Evolutionary conservation across 2,113 vertebrate species (phyloP), one percentile per base, ranked within the genome.

Genomic region (Crotalus helleri): DNA sequence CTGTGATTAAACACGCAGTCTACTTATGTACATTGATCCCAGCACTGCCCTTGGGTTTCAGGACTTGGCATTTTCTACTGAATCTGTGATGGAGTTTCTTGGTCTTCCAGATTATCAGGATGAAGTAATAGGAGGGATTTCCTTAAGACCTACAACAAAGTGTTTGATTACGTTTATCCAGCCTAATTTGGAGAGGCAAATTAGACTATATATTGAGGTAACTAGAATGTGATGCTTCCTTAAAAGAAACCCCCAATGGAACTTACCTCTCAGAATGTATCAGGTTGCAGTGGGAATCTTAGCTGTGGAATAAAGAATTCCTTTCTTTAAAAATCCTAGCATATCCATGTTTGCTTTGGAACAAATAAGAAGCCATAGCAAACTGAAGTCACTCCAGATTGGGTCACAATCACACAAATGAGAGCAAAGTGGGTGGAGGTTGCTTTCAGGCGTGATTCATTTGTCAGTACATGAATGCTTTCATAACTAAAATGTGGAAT

Each of bases 91-190:
- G 54, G 69, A n/a, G 10, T 59, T 85, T 92, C 69, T 92, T 26
- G 85, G 55, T 1, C 24, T 21, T 55, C 39, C 39, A 26, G n/a
- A 51, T 1, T 88, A 86, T 85, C 39, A 93, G 57, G 58, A 90
- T 61, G 0, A 54, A 53, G 29, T 0, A 0, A 4, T 0, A 1
- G 23, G 0, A 0, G 9, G 49, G 53, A 3, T 89, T 92, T 94
- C 54, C 10, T 44, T 29, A 49, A 19, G 86, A 23, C 85, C 54
- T 13, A 58, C 51, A 59, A 53, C 54, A 93, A 96, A 92, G 4
- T 1, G 0, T 29, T 91, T 44, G 64, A 23, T 69, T 26, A 87
- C 87, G 51, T 10, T 87, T 64, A 29, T 8, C 5, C 17, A 91
- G 51, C 81, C n/a, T 54, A 24, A 33, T 88, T 57, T 26, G 21